phyloP scores from a whole-genome alignment of 2,888 invertebrate genomes.

The Folsomia candida region DNA sequence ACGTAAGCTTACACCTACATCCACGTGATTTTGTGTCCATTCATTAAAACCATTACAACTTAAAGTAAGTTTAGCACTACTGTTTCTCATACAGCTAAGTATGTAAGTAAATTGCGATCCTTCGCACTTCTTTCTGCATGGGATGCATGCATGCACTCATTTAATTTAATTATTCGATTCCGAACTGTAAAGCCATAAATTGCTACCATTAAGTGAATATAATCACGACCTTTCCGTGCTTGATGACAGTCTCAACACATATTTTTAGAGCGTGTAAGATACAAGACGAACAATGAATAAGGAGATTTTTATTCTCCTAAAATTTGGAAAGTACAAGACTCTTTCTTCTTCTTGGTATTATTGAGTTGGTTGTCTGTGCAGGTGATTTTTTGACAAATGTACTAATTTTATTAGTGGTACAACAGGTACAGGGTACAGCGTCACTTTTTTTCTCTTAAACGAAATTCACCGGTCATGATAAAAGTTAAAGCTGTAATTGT shows the following conservation, averaged over 20 bases:
- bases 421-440: background rate
- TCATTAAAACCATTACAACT: background rate
- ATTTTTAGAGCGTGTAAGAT: background rate
- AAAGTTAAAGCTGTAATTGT: too few relatives aligned
- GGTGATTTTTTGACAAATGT: background rate
- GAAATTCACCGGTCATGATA: too few relatives aligned
- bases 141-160: background rate
- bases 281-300: background rate
- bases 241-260: background rate
- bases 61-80: constrained; percentile 8
- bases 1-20: background rate
- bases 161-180: background rate
- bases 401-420: background rate
- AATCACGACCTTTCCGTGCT: background rate
- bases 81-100: background rate
- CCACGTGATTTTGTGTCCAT: background rate
- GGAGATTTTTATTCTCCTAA: too few relatives aligned
- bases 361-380: constrained; percentile 1
- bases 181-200: background rate
- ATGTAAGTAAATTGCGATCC: background rate
- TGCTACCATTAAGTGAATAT: background rate
- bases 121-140: background rate
- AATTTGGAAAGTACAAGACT: background rate
- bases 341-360: too few relatives aligned
- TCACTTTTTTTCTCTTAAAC: background rate